A percentile compares a stretch with the other conserved stretches of the same genome.
Conservation (phyloP, 2,888 invertebrate genomes). For the Clusia tigrina region DNA sequence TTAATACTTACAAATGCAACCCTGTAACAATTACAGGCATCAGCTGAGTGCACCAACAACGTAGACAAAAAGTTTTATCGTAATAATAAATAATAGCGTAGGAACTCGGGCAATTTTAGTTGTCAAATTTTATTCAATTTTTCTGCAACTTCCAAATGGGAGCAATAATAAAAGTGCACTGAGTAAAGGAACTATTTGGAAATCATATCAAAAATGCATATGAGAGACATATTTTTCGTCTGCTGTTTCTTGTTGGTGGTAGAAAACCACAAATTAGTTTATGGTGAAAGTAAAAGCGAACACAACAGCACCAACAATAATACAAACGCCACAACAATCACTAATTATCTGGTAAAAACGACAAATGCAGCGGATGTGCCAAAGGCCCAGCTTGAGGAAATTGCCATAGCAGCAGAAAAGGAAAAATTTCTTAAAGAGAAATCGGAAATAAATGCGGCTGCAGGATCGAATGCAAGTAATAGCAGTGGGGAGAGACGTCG, state of each 20-base stretch:
- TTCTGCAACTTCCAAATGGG: too few relatives aligned
- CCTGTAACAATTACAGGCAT: too few relatives aligned
- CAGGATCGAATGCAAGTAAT: background rate
- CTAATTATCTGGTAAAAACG: constrained; percentile 11
- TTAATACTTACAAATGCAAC: too few relatives aligned
- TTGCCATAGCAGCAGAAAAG: background rate
- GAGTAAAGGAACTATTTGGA: too few relatives aligned
- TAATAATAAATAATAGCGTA: too few relatives aligned
- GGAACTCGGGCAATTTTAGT: too few relatives aligned
- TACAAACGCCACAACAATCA: background rate
- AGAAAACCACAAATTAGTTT: background rate
- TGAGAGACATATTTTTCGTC: background rate
- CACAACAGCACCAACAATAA: background rate
- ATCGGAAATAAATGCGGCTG: background rate
- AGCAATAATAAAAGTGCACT: too few relatives aligned
- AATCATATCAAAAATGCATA: constrained; percentile 1
- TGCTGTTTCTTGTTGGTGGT: background rate
- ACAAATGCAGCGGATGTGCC: constrained; percentile 19
- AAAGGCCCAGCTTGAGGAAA: constrained; percentile 22
- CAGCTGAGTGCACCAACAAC: too few relatives aligned
- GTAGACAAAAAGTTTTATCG: too few relatives aligned
- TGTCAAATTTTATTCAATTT: too few relatives aligned
- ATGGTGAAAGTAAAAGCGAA: background rate
- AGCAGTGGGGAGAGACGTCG: constrained; percentile 12
- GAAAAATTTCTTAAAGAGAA: constrained; percentile 6